These are phyloP conservation scores for Calameuta filiformis DNA, from an alignment of 2,888 invertebrate species.

Conservation along the genomic window DNA sequence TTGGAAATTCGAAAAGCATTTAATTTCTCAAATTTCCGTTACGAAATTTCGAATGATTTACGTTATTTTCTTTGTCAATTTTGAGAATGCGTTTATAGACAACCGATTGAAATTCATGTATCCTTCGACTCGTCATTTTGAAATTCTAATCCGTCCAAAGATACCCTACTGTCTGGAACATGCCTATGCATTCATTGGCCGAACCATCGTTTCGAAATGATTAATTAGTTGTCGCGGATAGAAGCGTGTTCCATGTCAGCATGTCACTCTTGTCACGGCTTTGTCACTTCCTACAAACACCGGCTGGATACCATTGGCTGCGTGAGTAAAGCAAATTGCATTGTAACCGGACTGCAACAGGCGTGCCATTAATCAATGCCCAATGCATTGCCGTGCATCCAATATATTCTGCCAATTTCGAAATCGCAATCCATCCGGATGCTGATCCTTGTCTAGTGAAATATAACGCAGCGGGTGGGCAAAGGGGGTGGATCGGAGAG, in stretches of 20 bases:
- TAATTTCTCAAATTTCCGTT: neutral
- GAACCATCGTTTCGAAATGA: constrained; percentile 52
- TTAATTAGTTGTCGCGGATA: constrained; percentile 62
- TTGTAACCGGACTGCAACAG: constrained; percentile 66
- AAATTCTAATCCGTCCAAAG: neutral
- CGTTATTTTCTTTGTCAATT: neutral
- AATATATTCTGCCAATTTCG: constrained; percentile 59
- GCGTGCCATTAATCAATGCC: constrained; percentile 66
- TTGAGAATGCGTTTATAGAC: rapidly evolving
- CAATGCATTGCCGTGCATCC: constrained; percentile 50
- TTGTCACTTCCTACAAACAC: constrained; percentile 63
- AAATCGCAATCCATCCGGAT: constrained; percentile 37
- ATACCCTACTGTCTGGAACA: constrained; percentile 28
- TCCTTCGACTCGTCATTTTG: neutral
- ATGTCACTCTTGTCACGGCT: constrained; percentile 65
- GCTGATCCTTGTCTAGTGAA: neutral
- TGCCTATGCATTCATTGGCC: constrained; percentile 55
- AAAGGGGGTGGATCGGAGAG: neutral
- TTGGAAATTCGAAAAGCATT: too few relatives aligned
- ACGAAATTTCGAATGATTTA: neutral
- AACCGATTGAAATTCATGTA: neutral
- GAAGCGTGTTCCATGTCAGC: constrained; percentile 58
- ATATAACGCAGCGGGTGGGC: neutral
- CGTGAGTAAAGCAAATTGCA: constrained; percentile 61
- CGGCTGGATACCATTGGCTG: constrained; percentile 30